Percentiles rank a stretch among this genome's conserved stretches.
phyloP scores from a whole-genome alignment of 2,797 vertebrate species.

The Coregonus ussuriensis region DNA sequence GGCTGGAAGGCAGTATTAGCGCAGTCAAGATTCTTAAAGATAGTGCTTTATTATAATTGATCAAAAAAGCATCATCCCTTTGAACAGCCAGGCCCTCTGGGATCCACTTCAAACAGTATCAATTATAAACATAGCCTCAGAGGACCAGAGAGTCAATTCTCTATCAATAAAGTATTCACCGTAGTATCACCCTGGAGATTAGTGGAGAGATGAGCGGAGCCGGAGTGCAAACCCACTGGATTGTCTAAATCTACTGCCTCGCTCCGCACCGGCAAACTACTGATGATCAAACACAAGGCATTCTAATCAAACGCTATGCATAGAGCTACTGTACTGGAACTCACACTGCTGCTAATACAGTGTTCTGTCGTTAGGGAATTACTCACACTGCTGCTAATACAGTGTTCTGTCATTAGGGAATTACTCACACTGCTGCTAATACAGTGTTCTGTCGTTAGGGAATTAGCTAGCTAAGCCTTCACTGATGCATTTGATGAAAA shows the following conservation, averaged over 20 bases:
- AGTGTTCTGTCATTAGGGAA: conserved; percentile 40
- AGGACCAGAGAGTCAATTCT: conserved; percentile 71
- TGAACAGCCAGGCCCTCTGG: conserved; percentile 58
- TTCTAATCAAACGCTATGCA: conserved; percentile 58
- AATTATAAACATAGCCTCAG: conserved; percentile 76
- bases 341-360: no score
- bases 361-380: no score
- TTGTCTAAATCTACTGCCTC: conserved; percentile 66
- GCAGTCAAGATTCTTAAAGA: conserved; percentile 48
- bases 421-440: conserved; percentile 39
- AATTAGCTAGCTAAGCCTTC: conserved; percentile 19
- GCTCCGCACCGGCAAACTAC: conserved; percentile 56
- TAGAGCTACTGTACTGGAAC: conserved; percentile 26
- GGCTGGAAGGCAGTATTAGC: conserved; percentile 52
- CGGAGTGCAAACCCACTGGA: conserved; percentile 61
- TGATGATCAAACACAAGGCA: conserved; percentile 66
- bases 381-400: conserved; percentile 25
- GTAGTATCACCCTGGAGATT: conserved; percentile 71
- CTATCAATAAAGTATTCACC: conserved; percentile 75
- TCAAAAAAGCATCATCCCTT: conserved; percentile 71
- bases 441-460: conserved; percentile 41
- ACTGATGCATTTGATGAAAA: conserved; percentile 28
- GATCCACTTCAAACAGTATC: conserved; percentile 76
- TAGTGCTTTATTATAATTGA: conserved; percentile 75
- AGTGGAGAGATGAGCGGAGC: conserved; percentile 62